phyloP scores from a whole-genome alignment of 2,888 invertebrate genomes.

The Drosophila cyrtoloma region DNA sequence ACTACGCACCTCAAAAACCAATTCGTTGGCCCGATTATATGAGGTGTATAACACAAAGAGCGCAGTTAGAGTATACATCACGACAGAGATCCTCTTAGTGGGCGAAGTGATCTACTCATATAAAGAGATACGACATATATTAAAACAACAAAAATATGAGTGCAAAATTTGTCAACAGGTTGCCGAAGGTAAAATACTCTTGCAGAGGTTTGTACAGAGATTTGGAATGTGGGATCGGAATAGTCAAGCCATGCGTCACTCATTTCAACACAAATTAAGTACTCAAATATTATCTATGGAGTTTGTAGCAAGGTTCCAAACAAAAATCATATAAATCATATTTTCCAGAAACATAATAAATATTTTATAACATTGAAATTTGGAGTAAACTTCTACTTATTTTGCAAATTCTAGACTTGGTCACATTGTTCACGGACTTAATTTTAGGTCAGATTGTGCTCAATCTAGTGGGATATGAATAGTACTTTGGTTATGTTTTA shows the following conservation, averaged over 20 bases:
- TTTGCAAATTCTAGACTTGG: no score
- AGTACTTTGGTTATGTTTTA: no score
- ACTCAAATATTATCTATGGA: not conserved
- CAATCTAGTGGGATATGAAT: no score
- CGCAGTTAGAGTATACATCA: constrained; percentile 82
- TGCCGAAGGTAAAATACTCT: not conserved
- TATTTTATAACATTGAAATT: not conserved
- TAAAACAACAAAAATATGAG: not conserved
- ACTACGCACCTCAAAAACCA: constrained; percentile 76
- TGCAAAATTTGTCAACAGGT: not conserved
- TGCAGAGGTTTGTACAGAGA: not conserved
- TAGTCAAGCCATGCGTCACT: no score
- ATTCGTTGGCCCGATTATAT: constrained; percentile 83
- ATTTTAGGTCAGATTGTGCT: no score
- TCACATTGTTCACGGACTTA: no score
- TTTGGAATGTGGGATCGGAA: not conserved
- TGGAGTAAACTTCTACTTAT: not conserved
- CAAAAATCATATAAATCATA: not conserved
- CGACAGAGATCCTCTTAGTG: constrained; percentile 58
- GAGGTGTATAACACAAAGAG: constrained; percentile 82
- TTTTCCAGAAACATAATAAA: no score
- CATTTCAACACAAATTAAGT: not conserved
- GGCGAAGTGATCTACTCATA: constrained; percentile 26
- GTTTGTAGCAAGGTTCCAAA: not conserved
- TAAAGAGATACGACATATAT: not conserved